Evolutionary conservation across 2,113 vertebrate species (phyloP).

Genomic region (Phrynosoma blainvillii): DNA sequence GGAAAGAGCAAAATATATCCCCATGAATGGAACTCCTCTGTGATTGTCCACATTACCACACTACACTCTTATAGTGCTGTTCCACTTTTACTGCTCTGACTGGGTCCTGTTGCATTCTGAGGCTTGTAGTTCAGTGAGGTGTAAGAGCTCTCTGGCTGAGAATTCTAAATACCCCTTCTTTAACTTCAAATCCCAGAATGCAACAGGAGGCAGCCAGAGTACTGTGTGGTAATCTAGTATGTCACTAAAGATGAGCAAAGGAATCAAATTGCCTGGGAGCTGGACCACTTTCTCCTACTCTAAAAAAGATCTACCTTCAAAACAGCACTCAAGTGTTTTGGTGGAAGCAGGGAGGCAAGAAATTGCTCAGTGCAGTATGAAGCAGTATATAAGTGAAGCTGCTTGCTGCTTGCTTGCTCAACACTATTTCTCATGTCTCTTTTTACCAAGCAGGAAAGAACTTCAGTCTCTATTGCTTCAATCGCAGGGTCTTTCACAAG

Average conservation of each 20-base stretch:
- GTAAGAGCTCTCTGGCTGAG: too few relatives aligned
- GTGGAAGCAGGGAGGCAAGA: neutral
- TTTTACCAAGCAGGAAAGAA: neutral
- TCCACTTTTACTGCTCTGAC: too few relatives aligned
- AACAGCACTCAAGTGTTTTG: conserved; percentile 19
- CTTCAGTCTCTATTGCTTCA: neutral
- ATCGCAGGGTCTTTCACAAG: neutral
- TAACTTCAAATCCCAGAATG: too few relatives aligned
- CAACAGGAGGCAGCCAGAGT: too few relatives aligned
- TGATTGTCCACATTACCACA: conserved; percentile 9
- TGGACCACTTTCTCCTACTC: neutral
- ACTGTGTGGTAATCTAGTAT: too few relatives aligned
- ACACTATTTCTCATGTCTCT: conserved; percentile 3
- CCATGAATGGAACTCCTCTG: conserved; percentile 26
- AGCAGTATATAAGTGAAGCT: too few relatives aligned
- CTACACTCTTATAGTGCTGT: too few relatives aligned
- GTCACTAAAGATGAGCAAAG: conserved; percentile 31
- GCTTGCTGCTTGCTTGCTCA: too few relatives aligned
- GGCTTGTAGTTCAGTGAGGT: too few relatives aligned
- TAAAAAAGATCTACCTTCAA: conserved; percentile 5
- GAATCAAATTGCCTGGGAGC: conserved; percentile 15
- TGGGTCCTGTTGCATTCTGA: too few relatives aligned
- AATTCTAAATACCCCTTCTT: too few relatives aligned
- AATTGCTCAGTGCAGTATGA: too few relatives aligned
- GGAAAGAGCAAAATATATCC: conserved; percentile 6